Base-by-base conservation (phyloP, 2,113 vertebrate genomes). In the Opisthocomus hoazin region DNA sequence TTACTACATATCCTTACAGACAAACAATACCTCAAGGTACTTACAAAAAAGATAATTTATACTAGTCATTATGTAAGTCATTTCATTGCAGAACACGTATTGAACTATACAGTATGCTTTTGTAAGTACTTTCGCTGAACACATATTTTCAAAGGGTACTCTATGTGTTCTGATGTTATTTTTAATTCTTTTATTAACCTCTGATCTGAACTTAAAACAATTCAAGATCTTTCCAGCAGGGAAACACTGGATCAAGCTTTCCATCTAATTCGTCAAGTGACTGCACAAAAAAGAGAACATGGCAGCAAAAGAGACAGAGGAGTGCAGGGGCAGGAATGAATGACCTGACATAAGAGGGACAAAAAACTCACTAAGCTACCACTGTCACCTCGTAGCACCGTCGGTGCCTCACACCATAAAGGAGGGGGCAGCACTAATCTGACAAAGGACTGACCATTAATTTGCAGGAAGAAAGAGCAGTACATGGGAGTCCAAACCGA, bases 101-200 rank as follows among this genome's bases (percentile, higher is more conserved):
- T n/a, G 24, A 24, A 79, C 26, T 88, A 43, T 34, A 76, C 0
- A 11, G 34, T 64, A 69, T 22, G n/a, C 22, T 75, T 75, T 85
- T 76, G 2, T 79, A 91, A 76, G 71, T 54, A 46, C 37, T 82
- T 81, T 37, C 1, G 1, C 54, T n/a, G n/a, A 94, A 89, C 58
- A 60, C 9, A 29, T 24, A 64, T 82, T 90, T 83, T 87, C 75
- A 83, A 93, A 79, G 15, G 7, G 7, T 76, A 41, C 5, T 79
- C 19, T 68, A 2, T 41, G 15, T 76, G 46, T 83, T 91, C 53
- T 69, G 34, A 89, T 76, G 32, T 45, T 83, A 83, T 74, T 94
- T 94, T 91, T 69, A 90, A 83, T 83, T 95, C 7, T 83, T 85
- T 87, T 69, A 82, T 80, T 95, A 94, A 89, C 20, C 43, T 63